Base-by-base conservation (phyloP, 2,888 invertebrate genomes). In the Ennomos fuscantarius region DNA sequence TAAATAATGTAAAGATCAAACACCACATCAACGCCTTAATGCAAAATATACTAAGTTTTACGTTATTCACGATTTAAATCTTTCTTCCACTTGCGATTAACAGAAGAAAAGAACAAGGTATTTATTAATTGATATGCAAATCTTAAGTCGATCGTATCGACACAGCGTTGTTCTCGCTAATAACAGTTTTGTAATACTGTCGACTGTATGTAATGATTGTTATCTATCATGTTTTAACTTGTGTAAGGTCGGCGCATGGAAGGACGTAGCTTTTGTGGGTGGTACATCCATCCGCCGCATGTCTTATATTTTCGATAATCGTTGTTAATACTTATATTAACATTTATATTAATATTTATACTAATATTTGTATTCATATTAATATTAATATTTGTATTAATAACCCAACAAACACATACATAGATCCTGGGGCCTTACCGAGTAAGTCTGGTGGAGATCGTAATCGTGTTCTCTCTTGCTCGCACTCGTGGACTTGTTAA, bases 231-330 rank as follows among this genome's bases (percentile, higher is more conserved):
- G 46, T 49, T 59, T 13, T 24, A 13, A 35, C 34, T 24, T 44
- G 24, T 58, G 46, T 58, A 52, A 58, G 58, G 58, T 45, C 51
- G 39, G 32, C 8, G 9, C 11, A 36, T 49, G 43, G 43, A 58
- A 58, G 58, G 58, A 49, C 58, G 34, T 13, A 13, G n/a, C 9
- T 41, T 9, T 34, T 45, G 40, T 34, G 31, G 31, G 49, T 45
- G 49, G 24, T 36, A 10, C 34, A 42, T 50, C 50, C 50, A 40
- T 31, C 46, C 36, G n/a, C n/a, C n/a, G n/a, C n/a, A n/a, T 46
- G 24, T 24, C 24, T 24, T 24, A 6, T 24, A 24, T 24, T 24
- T 24, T 24, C 24, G 6, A 24, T 24, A 6, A 6, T 24, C 6
- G 24, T 24, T 24, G 24, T 24, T 24, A 24, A 6, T 24, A 24